Conservation (phyloP, 2,113 vertebrate genomes). For the Himantopus leucocephalus region DNA sequence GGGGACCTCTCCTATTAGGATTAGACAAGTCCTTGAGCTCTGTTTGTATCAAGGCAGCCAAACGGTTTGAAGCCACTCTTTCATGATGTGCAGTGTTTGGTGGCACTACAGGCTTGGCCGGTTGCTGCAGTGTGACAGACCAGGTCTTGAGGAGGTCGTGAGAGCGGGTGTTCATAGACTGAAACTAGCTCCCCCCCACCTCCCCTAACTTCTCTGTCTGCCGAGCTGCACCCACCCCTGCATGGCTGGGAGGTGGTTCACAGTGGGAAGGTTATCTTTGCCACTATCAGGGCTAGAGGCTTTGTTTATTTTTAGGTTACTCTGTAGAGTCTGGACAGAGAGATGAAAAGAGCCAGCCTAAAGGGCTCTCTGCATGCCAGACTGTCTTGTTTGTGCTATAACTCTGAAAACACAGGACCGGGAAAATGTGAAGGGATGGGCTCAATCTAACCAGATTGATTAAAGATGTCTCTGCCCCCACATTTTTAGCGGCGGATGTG, state of each 20-base stretch:
- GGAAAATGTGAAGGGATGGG: background rate
- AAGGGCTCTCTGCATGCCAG: background rate
- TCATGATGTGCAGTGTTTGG: background rate
- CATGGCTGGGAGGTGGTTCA: background rate
- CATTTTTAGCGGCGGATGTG: background rate
- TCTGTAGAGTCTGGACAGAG: background rate
- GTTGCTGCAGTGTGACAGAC: background rate
- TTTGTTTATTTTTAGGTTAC: constrained; percentile 49
- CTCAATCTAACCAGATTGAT: background rate
- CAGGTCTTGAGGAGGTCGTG: background rate
- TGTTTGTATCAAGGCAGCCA: background rate
- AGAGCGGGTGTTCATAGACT: background rate
- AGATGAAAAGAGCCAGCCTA: constrained; percentile 14
- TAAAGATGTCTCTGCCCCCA: background rate
- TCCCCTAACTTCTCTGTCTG: background rate
- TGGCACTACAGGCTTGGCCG: accelerated
- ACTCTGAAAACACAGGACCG: background rate
- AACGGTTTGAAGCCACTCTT: background rate
- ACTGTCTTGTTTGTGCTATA: background rate
- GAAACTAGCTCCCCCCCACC: background rate
- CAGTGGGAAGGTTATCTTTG: background rate
- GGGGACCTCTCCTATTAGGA: background rate
- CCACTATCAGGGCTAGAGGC: background rate
- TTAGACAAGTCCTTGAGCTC: background rate
- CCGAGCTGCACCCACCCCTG: background rate